Base-by-base conservation (phyloP, 2,113 vertebrate species). In the Monopterus albus region DNA sequence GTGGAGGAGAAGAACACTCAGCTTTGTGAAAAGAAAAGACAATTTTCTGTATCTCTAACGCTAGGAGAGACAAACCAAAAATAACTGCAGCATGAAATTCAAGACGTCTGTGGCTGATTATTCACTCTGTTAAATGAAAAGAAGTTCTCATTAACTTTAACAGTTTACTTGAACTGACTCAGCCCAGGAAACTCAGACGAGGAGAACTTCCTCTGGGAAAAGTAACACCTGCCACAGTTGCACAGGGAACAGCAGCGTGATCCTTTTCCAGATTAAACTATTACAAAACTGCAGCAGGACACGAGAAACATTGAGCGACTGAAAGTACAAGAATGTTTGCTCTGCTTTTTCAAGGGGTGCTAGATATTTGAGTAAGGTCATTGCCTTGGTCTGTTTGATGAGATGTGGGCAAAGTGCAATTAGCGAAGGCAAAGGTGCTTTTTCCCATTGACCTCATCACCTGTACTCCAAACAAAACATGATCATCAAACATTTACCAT, bases 221-320 rank as follows among this genome's bases (percentile, higher is more conserved):
- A n/a, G n/a, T n/a, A 29, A 20, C 33, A 70, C 26, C 53, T 70
- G 66, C 31, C 51, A 40, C 50, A n/a, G n/a, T n/a, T n/a, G n/a
- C 17, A 1, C 21, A 31, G 51, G 7, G 11, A 39, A n/a, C 50
- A 18, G 51, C 40, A 38, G 14, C 23, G 26, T 39, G 43, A 75
- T 11, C 28, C 2, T 36, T 31, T n/a, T 33, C 39, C n/a, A 45
- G 50, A 50, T 25, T 4, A 57, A 14, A n/a, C 42, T 12, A 14
- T 0, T 26, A 15, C 13, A 49, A 36, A 59, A 23, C 35, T 47
- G 45, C 29, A 39, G 38, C 5, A 25, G 2, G 25, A 42, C 11
- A 17, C 14, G 51, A 55, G 14, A 18, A 8, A 40, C n/a, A n/a
- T n/a, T n/a, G n/a, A n/a, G n/a, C n/a, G n/a, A n/a, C n/a, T n/a